Conservation (phyloP, 2,888 invertebrate species). For the Rhagium mordax region DNA sequence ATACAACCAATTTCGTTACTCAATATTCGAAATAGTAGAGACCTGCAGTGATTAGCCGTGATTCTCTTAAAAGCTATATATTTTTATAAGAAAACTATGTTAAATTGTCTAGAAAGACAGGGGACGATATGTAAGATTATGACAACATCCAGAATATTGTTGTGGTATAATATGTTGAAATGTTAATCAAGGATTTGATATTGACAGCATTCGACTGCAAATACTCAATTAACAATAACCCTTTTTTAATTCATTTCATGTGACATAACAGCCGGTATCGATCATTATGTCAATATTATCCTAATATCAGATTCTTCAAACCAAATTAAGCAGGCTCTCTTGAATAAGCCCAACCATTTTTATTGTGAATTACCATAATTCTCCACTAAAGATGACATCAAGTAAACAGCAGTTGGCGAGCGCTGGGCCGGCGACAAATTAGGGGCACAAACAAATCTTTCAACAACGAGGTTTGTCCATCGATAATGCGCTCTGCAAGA, state of each 20-base stretch:
- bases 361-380: slow-evolving; percentile 48
- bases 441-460: slow-evolving; percentile 50
- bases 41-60: no score
- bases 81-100: no score
- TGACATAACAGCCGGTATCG: background rate
- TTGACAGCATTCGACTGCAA: no score
- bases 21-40: no score
- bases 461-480: slow-evolving; percentile 45
- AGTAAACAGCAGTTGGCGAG: slow-evolving; percentile 53
- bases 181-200: no score
- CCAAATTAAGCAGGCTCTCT: background rate
- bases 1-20: no score
- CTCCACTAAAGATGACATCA: slow-evolving; percentile 51
- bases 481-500: slow-evolving; percentile 33
- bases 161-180: no score
- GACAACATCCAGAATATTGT: no score
- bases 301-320: slow-evolving; percentile 5
- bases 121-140: no score
- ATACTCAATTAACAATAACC: no score
- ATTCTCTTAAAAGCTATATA: no score
- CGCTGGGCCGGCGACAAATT: slow-evolving; percentile 51
- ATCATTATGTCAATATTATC: slow-evolving; percentile 10
- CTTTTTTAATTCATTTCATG: background rate
- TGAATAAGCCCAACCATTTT: slow-evolving; percentile 39
- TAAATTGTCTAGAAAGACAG: no score